These are phyloP conservation scores for Lasaia peninsularis DNA, from an alignment of 1,140 invertebrate species.

Conservation along the genomic window DNA sequence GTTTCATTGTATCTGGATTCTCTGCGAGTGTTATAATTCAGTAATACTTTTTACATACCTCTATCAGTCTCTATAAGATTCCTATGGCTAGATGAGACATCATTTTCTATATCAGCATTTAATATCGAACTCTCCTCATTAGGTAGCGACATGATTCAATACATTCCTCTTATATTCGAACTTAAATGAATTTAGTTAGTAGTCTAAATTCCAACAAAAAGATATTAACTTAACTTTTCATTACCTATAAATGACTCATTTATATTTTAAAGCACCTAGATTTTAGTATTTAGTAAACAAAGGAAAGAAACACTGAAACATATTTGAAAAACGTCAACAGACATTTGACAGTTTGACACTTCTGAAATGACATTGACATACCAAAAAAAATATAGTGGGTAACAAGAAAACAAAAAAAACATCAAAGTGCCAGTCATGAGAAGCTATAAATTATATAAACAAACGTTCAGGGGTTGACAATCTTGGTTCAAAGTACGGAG, in stretches of 20 bases:
- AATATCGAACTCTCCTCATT: slow-evolving; percentile 64
- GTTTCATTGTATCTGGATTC: too few species aligned
- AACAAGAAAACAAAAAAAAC: too few species aligned
- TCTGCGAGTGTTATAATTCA: too few species aligned
- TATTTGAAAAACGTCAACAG: slow-evolving; percentile 9
- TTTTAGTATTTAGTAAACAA: slow-evolving; percentile 15
- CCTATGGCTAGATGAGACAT: slow-evolving; percentile 54
- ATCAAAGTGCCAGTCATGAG: too few species aligned
- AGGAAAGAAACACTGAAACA: slow-evolving; percentile 10
- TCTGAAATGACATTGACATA: too few species aligned
- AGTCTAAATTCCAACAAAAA: background rate
- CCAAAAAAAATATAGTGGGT: too few species aligned
- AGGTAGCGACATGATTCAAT: slow-evolving; percentile 53
- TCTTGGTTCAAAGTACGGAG: too few species aligned
- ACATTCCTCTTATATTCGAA: slow-evolving; percentile 27
- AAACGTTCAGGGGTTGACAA: too few species aligned
- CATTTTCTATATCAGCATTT: slow-evolving; percentile 65
- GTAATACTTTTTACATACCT: slow-evolving; percentile 33
- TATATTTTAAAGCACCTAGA: background rate
- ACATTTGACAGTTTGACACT: background rate
- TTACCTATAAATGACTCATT: background rate
- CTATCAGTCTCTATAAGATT: slow-evolving; percentile 51
- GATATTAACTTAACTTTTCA: background rate
- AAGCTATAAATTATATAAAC: too few species aligned
- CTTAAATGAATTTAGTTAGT: background rate